A percentile compares a stretch with the other conserved stretches of the same genome.
Evolutionary conservation across 2,888 invertebrate genomes (phyloP).

Genomic region (Nephrotoma flavescens): DNA sequence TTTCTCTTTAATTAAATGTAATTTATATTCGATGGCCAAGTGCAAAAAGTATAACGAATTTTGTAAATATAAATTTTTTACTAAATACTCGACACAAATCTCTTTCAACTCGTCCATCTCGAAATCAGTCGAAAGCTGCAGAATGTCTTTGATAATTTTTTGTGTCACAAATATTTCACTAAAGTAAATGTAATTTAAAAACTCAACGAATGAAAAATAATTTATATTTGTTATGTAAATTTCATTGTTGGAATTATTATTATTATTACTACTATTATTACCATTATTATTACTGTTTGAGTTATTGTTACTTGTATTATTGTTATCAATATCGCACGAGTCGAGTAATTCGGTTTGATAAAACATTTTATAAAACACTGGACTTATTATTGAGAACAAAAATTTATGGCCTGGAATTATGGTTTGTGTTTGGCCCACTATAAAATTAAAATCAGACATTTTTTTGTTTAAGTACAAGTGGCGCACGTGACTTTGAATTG

Average conservation of each 20-base stretch:
- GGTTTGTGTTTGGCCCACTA: neutral
- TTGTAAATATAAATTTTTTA: neutral
- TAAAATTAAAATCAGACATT: slow-evolving; percentile 3
- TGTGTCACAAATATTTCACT: neutral
- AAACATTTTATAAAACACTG: neutral
- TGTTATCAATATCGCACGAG: neutral
- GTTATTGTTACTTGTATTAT: neutral
- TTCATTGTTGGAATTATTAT: neutral
- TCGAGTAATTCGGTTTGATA: neutral
- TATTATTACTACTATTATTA: neutral
- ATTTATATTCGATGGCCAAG: neutral
- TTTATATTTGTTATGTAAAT: neutral
- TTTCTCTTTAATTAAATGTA: neutral
- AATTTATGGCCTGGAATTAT: neutral
- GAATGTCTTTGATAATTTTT: neutral
- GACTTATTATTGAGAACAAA: neutral
- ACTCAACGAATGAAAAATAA: neutral
- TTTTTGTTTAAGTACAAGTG: neutral
- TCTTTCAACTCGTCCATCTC: neutral
- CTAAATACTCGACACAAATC: neutral
- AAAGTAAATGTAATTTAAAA: neutral
- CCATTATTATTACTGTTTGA: neutral
- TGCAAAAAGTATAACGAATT: neutral
- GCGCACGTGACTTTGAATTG: neutral
- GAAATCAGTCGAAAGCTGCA: neutral